Conservation (phyloP, 1,140 invertebrate genomes). For the Trichoplusia ni region DNA sequence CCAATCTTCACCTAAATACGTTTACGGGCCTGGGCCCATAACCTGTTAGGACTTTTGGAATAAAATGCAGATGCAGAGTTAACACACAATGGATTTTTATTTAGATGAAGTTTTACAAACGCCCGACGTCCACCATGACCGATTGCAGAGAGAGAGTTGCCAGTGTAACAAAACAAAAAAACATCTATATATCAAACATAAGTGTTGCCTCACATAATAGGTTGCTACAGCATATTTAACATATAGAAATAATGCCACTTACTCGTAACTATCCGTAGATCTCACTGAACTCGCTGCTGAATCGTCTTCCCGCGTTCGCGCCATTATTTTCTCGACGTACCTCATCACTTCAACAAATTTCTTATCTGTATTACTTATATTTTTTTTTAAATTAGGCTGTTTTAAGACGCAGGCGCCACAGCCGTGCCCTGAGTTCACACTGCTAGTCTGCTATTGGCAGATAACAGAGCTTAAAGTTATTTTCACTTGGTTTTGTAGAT, state of each 20-base stretch:
- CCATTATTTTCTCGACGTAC: not conserved
- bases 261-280: constrained; percentile 64
- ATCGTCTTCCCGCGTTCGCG: not conserved
- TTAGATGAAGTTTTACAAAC: no score
- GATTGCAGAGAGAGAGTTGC: no score
- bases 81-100: no score
- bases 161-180: no score
- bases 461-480: constrained; percentile 16
- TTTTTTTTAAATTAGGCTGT: constrained; percentile 1
- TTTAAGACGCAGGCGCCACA: constrained; percentile 10
- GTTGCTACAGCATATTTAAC: not conserved
- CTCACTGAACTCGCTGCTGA: constrained; percentile 57
- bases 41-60: no score
- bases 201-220: not conserved
- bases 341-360: constrained; percentile 10
- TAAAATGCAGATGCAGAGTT: no score
- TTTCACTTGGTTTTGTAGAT: not conserved
- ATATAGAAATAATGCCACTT: constrained; percentile 36
- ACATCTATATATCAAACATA: not conserved
- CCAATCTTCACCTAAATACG: no score
- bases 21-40: no score
- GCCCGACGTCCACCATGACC: no score
- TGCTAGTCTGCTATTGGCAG: constrained; percentile 5
- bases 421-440: not conserved
- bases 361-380: not conserved